Evolutionary conservation across 2,888 invertebrate species (phyloP), one percentile per base, ranked within the genome.

Genomic region (Caenorhabditis japonica): DNA sequence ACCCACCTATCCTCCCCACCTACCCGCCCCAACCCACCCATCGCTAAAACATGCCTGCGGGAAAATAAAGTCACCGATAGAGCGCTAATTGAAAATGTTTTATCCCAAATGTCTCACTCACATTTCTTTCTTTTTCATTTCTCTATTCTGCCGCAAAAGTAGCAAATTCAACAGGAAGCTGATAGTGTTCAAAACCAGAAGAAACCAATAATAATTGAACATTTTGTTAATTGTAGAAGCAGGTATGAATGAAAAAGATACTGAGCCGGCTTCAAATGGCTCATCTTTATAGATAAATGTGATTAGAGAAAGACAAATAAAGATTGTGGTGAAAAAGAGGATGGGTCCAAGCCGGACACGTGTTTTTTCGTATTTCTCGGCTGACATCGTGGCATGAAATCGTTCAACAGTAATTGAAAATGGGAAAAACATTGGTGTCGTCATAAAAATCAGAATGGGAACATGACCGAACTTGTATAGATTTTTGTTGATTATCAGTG

Each of bases 361-460:
- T 4, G 30, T 30, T 5, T 5, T 25, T 38, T 64, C 55, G 39
- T 64, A 64, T 19, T 25, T 39, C 4, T 47, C 30, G 0, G 47
- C 39, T 27, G 39, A 30, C 30, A 21, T 47, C 38, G 47, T 23
- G 13, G 64, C 55, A 21, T 39, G 15, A 38, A 53, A 55, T 38
- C 64, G 13, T 46, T 64, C 64, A 46, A 55, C 38, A 5, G 64
- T 39, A 33, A 64, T 55, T 27, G 38, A 44, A 15, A 53, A 34
- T 4, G 64, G 64, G 15, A 64, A 21, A 15, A 55, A 19, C 64
- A 64, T 64, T 4, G 53, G 47, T 12, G 47, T 39, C 10, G 55
- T 47, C 53, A 64, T 53, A 7, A 30, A 15, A 1, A 49, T 27
- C n/a, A 60, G 33, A 5, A 51, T 41, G 13, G 39, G 7, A 13